Conservation (phyloP, 64 coral and sea anemone genomes). For the Platygyra sinensis region DNA sequence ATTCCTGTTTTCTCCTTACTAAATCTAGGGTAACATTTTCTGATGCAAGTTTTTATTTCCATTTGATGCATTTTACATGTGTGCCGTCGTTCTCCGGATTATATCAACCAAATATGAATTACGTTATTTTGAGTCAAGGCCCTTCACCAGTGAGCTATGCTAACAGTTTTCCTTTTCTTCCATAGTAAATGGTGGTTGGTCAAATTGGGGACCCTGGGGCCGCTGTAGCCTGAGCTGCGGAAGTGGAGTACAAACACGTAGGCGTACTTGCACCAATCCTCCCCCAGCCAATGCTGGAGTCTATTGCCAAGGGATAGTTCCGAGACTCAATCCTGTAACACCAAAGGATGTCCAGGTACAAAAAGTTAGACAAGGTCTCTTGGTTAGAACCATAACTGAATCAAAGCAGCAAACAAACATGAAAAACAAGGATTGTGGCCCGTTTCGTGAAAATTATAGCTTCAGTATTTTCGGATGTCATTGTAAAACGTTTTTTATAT, state of each 20-base stretch:
- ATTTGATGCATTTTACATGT: too few relatives aligned
- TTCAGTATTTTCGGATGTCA: not conserved
- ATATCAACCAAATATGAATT: too few relatives aligned
- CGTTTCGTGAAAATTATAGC: too few relatives aligned
- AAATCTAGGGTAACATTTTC: too few relatives aligned
- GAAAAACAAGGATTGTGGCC: too few relatives aligned
- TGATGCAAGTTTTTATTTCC: too few relatives aligned
- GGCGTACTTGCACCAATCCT: conserved; percentile 41
- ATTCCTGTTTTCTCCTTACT: too few relatives aligned
- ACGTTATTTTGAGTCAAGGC: too few relatives aligned
- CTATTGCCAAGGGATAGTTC: conserved; percentile 8
- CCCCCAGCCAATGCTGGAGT: conserved; percentile 29
- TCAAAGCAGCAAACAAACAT: too few relatives aligned
- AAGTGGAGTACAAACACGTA: conserved; percentile 31
- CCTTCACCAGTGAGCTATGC: not conserved
- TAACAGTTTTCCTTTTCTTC: not conserved
- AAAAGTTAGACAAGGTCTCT: too few relatives aligned
- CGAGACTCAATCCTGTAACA: conserved; percentile 37
- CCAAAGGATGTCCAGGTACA: conserved; percentile 4
- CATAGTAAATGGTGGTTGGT: conserved; percentile 49
- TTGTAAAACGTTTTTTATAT: not conserved
- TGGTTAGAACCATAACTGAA: too few relatives aligned
- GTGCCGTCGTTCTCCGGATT: too few relatives aligned
- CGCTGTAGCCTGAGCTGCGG: conserved; percentile 42
- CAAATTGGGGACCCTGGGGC: conserved; percentile 37